A percentile compares a stretch with the other conserved stretches of the same genome.
phyloP scores from a whole-genome alignment of 2,797 vertebrate species.

The Melopsittacus undulatus region DNA sequence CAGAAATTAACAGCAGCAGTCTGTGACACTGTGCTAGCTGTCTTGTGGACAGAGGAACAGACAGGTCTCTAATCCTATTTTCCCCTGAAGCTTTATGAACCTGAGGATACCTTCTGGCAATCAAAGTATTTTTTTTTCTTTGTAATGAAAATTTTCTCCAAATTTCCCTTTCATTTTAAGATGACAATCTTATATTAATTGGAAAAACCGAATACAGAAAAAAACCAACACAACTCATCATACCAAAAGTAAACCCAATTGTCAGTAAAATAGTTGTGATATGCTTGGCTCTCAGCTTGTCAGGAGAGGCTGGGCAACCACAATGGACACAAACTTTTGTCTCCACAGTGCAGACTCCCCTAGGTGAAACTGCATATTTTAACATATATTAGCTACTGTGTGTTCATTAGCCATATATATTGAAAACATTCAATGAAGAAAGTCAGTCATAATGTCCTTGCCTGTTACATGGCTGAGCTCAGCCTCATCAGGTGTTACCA shows the following conservation, averaged over 20 bases:
- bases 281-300: neutral
- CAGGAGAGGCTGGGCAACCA: neutral
- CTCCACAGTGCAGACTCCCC: neutral
- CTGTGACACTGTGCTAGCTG: neutral
- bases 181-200: neutral
- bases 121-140: neutral
- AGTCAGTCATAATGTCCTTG: neutral
- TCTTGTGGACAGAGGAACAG: neutral
- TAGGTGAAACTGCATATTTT: neutral
- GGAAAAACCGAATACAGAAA: neutral
- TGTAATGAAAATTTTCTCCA: neutral
- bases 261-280: neutral
- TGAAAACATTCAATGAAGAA: neutral
- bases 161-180: neutral
- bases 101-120: neutral
- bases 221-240: neutral
- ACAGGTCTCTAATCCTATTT: neutral
- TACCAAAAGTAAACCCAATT: neutral
- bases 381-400: neutral
- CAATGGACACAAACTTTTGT: neutral
- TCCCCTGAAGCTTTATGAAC: neutral
- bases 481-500: neutral
- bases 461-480: neutral
- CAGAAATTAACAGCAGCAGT: neutral
- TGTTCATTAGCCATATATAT: neutral